phyloP scores from a whole-genome alignment of 2,113 vertebrate genomes.

The Acrocephalus arundinaceus region DNA sequence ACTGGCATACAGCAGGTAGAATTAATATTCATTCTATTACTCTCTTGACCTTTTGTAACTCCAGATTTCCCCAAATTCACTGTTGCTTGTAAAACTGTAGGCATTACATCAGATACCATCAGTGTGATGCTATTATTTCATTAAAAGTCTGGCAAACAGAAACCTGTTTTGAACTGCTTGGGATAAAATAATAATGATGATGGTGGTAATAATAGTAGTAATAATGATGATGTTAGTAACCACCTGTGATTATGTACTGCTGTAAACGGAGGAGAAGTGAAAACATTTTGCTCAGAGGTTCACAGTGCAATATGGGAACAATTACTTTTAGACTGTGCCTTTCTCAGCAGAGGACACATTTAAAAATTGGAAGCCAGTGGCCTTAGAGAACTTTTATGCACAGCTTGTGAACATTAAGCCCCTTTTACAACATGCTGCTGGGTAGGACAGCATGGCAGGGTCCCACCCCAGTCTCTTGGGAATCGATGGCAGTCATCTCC shows the following conservation, averaged over 20 bases:
- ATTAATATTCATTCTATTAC: not conserved
- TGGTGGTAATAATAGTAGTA: not conserved
- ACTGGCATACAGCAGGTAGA: not conserved
- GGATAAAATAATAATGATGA: not conserved
- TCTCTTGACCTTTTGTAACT: not conserved
- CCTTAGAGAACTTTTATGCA: not conserved
- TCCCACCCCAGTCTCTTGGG: conserved; percentile 15
- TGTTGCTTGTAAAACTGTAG: not conserved
- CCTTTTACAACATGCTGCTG: not conserved
- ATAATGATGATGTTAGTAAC: not conserved
- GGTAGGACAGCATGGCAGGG: not conserved
- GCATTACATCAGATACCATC: not conserved
- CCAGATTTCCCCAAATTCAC: not conserved
- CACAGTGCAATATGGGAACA: not conserved
- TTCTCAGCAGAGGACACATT: not conserved
- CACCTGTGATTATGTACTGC: not conserved
- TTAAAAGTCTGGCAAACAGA: not conserved
- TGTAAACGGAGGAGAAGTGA: not conserved
- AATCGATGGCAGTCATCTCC: conserved; percentile 45
- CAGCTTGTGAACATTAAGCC: not conserved
- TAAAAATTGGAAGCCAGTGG: not conserved
- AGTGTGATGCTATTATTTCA: not conserved
- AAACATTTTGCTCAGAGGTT: not conserved
- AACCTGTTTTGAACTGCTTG: not conserved
- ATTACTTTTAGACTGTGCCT: not conserved